phyloP scores from a whole-genome alignment of 2,113 vertebrate species.

The Silurus asotus region DNA sequence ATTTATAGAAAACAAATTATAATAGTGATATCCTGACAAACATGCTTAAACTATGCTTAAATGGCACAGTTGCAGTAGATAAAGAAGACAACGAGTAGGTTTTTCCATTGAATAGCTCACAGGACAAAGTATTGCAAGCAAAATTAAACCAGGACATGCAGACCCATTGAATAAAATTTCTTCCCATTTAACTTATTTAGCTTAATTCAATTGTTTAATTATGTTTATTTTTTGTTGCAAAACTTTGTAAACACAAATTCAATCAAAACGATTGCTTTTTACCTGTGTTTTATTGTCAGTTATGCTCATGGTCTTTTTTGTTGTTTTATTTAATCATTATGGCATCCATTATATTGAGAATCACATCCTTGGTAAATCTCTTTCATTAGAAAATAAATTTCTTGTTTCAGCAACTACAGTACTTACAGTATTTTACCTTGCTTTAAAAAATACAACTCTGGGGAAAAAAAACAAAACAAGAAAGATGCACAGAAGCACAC shows the following conservation, averaged over 20 bases:
- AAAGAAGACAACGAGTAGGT: background rate
- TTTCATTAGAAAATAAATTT: background rate
- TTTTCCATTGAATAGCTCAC: background rate
- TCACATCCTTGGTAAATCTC: conserved; percentile 1
- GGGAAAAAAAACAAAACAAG: conserved; percentile 68
- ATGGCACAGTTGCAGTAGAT: background rate
- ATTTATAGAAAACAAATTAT: background rate
- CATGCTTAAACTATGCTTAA: background rate
- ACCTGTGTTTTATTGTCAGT: background rate
- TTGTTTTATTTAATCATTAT: conserved; percentile 11
- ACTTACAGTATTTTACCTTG: conserved; percentile 35
- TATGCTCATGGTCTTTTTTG: background rate
- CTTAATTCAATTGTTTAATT: background rate
- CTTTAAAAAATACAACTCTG: conserved; percentile 42
- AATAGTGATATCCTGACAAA: background rate
- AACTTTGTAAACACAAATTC: background rate
- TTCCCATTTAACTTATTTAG: background rate
- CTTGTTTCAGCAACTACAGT: too few relatives aligned
- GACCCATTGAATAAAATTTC: background rate
- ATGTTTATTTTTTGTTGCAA: background rate
- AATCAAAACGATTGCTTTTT: background rate
- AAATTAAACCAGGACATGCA: background rate
- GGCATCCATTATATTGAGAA: conserved; percentile 10
- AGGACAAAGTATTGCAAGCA: background rate
- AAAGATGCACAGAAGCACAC: background rate